Evolutionary conservation across 64 coral and sea anemone genomes (phyloP).

Genomic region (Montipora cactus): DNA sequence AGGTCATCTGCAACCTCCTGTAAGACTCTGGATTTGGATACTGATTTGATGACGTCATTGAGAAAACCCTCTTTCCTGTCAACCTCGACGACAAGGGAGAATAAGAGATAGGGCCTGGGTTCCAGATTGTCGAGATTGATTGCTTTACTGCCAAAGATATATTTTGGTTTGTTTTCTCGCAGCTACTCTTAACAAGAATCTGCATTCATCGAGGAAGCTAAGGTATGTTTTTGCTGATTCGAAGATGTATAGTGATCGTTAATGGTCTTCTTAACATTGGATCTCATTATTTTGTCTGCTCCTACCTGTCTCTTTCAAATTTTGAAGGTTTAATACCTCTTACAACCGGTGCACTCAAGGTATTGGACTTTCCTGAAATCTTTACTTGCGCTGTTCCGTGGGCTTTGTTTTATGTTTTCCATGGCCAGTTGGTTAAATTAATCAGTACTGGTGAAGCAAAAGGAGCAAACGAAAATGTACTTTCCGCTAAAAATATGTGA

Average conservation of each 20-base stretch:
- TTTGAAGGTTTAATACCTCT: background rate
- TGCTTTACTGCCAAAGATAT: too few species aligned
- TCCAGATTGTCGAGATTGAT: background rate
- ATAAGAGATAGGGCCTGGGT: background rate
- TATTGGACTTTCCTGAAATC: background rate
- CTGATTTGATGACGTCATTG: too few species aligned
- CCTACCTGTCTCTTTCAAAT: background rate
- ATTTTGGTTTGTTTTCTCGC: background rate
- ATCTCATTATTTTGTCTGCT: background rate
- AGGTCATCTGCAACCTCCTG: too few species aligned
- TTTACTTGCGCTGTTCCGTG: background rate
- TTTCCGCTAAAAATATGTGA: background rate
- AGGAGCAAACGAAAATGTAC: background rate
- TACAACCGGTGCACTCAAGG: too few species aligned
- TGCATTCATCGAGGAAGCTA: conserved; percentile 2
- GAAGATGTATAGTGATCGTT: background rate
- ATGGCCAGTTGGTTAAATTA: background rate
- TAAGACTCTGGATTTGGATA: too few species aligned
- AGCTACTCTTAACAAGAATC: background rate
- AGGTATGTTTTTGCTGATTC: background rate
- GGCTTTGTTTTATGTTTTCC: background rate
- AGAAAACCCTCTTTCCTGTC: too few species aligned
- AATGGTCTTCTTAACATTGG: background rate
- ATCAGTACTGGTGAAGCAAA: background rate
- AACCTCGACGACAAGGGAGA: too few species aligned